Base-by-base conservation (phyloP, 2,888 invertebrate species). In the Aplocera efformata region DNA sequence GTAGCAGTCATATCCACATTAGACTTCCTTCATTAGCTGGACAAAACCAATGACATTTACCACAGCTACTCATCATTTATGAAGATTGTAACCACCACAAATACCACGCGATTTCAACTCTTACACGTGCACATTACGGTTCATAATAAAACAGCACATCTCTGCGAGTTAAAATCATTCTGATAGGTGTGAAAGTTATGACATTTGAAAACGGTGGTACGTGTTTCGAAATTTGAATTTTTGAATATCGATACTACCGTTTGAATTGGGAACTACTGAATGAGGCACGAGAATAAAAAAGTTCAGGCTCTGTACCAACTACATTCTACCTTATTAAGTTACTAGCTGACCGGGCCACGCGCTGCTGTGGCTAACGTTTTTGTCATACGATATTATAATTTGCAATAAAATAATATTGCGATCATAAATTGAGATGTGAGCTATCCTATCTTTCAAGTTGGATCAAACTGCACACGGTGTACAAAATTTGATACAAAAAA, bases 11-110 rank as follows among this genome's bases (percentile, higher is more conserved):
- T 55, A 65, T 73, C 73, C 65, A 62, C 22, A 50, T 22, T 42
- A 53, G 50, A 48, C 48, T 52, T 49, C 48, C 77, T 80, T 84
- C 84, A 83, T 85, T 84, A 84, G 77, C 60, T 57, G 69, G 57
- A 81, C 80, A 80, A 77, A 81, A 77, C 81, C 82, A 83, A 79
- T 80, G 84, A 82, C 82, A 83, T 84, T 82, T 77, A 83, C 74
- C 73, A 72, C 69, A 54, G 47, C 41, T 34, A 26, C 32, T 30
- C 8, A 34, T 37, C 43, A 37, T 43, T 29, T 32, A 45, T 29
- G 59, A 73, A 66, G 21, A 63, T 42, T 49, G 6, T 44, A 72
- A 63, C 37, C 42, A 6, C 44, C 1, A 24, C 28, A 27, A 3
- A 0, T 0, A 7, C 5, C 11, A 50, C 27, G 7, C 13, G 1